Evolutionary conservation across 2,113 vertebrate genomes (phyloP).

Genomic region (Bubo blakistoni): DNA sequence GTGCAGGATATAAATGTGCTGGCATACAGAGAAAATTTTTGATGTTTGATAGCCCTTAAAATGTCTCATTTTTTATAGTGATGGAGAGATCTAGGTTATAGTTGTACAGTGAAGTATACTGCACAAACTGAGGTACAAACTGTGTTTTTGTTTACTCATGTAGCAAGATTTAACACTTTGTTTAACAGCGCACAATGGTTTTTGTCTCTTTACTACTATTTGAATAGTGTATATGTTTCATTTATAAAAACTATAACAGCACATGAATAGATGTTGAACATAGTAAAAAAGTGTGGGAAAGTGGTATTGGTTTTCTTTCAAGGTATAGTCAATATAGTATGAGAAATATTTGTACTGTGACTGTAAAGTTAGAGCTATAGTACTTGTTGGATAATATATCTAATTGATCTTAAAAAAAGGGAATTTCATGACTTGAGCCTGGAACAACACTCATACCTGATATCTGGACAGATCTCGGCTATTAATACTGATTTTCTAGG

Average conservation of each 20-base stretch:
- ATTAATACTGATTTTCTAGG: not conserved
- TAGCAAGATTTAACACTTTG: not conserved
- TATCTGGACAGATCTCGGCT: not conserved
- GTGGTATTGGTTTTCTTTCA: not conserved
- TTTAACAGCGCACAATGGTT: not conserved
- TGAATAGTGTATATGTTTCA: not conserved
- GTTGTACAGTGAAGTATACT: not conserved
- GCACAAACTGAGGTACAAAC: not conserved
- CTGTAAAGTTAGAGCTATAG: not conserved
- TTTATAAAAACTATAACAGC: not conserved
- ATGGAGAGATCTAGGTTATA: not conserved
- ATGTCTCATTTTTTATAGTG: conserved; percentile 41
- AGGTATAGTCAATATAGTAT: not conserved
- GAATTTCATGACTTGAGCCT: not conserved
- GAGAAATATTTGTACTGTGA: not conserved
- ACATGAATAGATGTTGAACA: not conserved
- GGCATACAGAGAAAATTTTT: conserved; percentile 15
- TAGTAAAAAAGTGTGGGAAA: not conserved
- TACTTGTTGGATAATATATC: not conserved
- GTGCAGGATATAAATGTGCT: not conserved
- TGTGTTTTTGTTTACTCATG: not conserved
- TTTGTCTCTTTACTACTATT: not conserved
- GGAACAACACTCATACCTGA: not conserved
- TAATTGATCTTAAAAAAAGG: not conserved
- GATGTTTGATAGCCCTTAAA: conserved; percentile 37